A percentile compares a stretch with the other conserved stretches of the same genome.
Conservation (phyloP, 2,888 invertebrate genomes). For the Noctua fimbriata region DNA sequence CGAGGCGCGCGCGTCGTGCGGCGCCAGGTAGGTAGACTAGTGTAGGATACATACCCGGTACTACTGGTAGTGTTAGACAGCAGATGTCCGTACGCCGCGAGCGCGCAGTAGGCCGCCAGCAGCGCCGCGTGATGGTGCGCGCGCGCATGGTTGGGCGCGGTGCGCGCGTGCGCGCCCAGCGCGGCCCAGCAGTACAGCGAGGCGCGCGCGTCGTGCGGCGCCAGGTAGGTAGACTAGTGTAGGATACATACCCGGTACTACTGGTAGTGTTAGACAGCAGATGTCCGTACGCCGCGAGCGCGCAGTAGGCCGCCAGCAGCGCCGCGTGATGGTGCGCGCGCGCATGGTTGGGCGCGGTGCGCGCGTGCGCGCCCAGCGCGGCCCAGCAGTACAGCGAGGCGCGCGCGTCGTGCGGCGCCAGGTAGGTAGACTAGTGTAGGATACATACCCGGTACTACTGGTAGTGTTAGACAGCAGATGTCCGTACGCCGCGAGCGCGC, state of each 20-base stretch:
- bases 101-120: conserved; percentile 77
- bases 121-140: conserved; percentile 87
- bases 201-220: conserved; percentile 71
- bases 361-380: conserved; percentile 96
- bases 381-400: conserved; percentile 96
- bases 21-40: conserved; percentile 70
- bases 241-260: too few relatives aligned
- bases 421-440: too few relatives aligned
- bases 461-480: conserved; percentile 62
- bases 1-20: conserved; percentile 86
- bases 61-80: conserved; percentile 39
- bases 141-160: conserved; percentile 96
- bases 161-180: conserved; percentile 95
- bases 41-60: too few relatives aligned
- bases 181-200: conserved; percentile 98
- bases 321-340: conserved; percentile 88
- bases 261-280: conserved; percentile 52
- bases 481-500: conserved; percentile 79
- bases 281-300: conserved; percentile 78
- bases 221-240: too few relatives aligned
- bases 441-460: too few relatives aligned
- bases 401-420: conserved; percentile 67
- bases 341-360: conserved; percentile 95
- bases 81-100: conserved; percentile 76
- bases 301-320: conserved; percentile 84